These are phyloP conservation scores for Nansenia antarctica DNA, from an alignment of 2,113 vertebrate genomes.

Conservation along the genomic window DNA sequence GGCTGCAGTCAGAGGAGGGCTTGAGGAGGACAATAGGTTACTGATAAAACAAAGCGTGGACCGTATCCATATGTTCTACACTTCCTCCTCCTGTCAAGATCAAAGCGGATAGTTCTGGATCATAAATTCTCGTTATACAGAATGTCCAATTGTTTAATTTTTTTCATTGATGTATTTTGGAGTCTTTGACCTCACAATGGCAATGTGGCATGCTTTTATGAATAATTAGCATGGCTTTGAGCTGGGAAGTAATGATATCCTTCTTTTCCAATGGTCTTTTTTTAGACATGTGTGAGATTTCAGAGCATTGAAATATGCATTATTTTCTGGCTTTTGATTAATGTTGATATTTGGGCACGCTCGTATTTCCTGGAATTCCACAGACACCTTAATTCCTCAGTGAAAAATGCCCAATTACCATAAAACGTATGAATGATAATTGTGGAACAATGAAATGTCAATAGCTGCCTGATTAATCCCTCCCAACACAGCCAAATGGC, in stretches of 20 bases:
- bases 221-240: slow-evolving; percentile 50
- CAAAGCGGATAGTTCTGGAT: no score
- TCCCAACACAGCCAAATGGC: slow-evolving; percentile 66
- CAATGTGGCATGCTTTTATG: no score
- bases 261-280: slow-evolving; percentile 55
- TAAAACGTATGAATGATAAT: slow-evolving; percentile 79
- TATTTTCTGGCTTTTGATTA: slow-evolving; percentile 70
- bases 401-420: slow-evolving; percentile 74
- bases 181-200: no score
- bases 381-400: slow-evolving; percentile 68
- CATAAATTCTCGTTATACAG: no score
- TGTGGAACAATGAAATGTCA: slow-evolving; percentile 77
- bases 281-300: slow-evolving; percentile 44
- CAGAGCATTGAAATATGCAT: slow-evolving; percentile 53
- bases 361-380: slow-evolving; percentile 68
- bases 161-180: no score
- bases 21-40: no score
- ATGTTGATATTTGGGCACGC: slow-evolving; percentile 69
- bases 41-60: no score
- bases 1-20: no score
- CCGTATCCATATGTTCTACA: no score
- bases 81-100: no score
- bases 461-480: slow-evolving; percentile 78
- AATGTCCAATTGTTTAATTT: no score
- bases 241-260: slow-evolving; percentile 37